These are phyloP conservation scores for Drosophila nebulosa DNA, from an alignment of 1,140 invertebrate genomes.

Conservation along the genomic window DNA sequence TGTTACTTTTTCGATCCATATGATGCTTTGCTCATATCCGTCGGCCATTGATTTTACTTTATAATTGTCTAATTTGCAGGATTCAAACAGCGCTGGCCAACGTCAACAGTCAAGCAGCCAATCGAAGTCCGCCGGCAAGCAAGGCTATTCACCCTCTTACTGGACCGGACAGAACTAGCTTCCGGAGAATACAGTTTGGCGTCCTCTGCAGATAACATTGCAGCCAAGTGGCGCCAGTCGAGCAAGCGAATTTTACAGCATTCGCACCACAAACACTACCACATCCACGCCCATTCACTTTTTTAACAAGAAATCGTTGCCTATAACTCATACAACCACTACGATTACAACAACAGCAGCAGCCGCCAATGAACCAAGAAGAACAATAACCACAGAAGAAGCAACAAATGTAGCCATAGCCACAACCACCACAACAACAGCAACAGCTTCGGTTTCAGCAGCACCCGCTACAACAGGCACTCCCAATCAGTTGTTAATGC, in stretches of 20 bases:
- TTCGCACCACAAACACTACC: slow-evolving; percentile 38
- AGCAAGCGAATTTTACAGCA: slow-evolving; percentile 57
- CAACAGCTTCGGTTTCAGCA: neutral
- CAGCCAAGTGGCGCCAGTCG: slow-evolving; percentile 30
- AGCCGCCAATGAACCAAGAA: neutral
- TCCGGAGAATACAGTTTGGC: slow-evolving; percentile 69
- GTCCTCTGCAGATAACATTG: slow-evolving; percentile 56
- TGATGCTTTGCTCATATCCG: neutral
- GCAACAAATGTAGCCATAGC: slow-evolving; percentile 12
- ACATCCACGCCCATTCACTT: slow-evolving; percentile 60
- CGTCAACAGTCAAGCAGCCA: slow-evolving; percentile 86
- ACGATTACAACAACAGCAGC: slow-evolving; percentile 34
- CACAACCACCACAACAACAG: slow-evolving; percentile 15
- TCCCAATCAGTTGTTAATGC: slow-evolving; percentile 60
- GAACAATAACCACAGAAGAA: slow-evolving; percentile 11
- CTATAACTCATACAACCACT: slow-evolving; percentile 29
- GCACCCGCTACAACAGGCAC: slow-evolving; percentile 20
- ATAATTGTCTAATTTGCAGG: slow-evolving; percentile 80
- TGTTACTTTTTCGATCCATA: neutral
- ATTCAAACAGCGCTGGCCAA: slow-evolving; percentile 86
- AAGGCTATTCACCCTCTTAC: slow-evolving; percentile 84
- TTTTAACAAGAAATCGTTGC: slow-evolving; percentile 49
- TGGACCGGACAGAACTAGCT: slow-evolving; percentile 84
- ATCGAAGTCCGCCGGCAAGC: slow-evolving; percentile 86
- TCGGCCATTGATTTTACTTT: neutral